These are phyloP conservation scores for Ferdinandea cuprea DNA, from an alignment of 2,888 invertebrate genomes.

Conservation along the genomic window DNA sequence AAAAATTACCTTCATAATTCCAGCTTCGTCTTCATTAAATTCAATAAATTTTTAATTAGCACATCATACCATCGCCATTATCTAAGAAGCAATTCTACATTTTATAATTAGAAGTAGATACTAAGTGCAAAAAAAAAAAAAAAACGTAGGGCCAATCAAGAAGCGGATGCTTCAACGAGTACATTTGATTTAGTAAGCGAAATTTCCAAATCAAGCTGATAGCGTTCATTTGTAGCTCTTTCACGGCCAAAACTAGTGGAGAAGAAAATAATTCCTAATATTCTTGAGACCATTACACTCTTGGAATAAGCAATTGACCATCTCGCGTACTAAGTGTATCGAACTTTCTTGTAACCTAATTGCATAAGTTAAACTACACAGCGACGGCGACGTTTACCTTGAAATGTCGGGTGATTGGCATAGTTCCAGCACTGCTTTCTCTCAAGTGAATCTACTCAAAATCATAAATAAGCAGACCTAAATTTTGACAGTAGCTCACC, in stretches of 20 bases:
- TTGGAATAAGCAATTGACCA: slow-evolving; percentile 36
- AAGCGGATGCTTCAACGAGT: neutral
- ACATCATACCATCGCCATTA: no score
- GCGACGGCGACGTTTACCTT: slow-evolving; percentile 57
- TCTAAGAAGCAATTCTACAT: no score
- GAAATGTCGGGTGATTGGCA: slow-evolving; percentile 59
- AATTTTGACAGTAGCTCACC: slow-evolving; percentile 20
- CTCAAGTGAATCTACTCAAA: slow-evolving; percentile 53
- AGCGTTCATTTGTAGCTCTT: slow-evolving; percentile 42
- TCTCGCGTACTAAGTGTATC: slow-evolving; percentile 53
- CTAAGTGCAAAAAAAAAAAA: no score
- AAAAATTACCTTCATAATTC: no score
- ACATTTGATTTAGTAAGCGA: slow-evolving; percentile 16
- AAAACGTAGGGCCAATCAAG: neutral
- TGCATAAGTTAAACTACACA: slow-evolving; percentile 55
- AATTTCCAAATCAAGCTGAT: slow-evolving; percentile 14
- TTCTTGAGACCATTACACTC: slow-evolving; percentile 28
- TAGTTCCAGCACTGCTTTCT: slow-evolving; percentile 54
- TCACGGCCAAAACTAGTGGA: slow-evolving; percentile 34
- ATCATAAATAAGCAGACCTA: slow-evolving; percentile 33
- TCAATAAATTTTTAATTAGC: no score
- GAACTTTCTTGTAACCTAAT: slow-evolving; percentile 69
- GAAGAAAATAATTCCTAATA: slow-evolving; percentile 11
- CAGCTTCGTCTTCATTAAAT: no score
- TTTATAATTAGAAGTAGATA: no score